Conservation (phyloP, 2,888 invertebrate genomes). For the Hirtodrosophila alboralis region DNA sequence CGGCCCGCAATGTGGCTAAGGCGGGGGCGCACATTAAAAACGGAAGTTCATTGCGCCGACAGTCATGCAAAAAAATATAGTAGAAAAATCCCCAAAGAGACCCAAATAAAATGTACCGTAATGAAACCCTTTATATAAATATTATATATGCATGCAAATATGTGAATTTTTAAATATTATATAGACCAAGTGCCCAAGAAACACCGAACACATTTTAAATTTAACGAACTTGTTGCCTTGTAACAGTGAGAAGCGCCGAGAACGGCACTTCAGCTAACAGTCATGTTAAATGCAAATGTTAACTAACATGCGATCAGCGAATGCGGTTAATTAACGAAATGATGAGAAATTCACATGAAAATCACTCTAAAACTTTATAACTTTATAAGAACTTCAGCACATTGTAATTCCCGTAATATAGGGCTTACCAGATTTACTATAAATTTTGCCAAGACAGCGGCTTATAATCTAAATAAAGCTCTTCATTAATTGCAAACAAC, state of each 20-base stretch:
- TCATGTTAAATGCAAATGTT: conserved; percentile 37
- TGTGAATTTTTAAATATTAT: conserved; percentile 5
- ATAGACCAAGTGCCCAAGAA: conserved; percentile 1
- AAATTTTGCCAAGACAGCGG: background rate
- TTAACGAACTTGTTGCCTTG: conserved; percentile 4
- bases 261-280: conserved; percentile 15
- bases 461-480: background rate
- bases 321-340: conserved; percentile 21
- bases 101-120: background rate
- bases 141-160: background rate
- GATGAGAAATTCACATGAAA: conserved; percentile 28
- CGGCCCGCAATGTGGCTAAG: conserved; percentile 24
- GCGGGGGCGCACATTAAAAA: conserved; percentile 67
- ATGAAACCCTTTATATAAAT: background rate
- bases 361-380: conserved; percentile 12
- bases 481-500: conserved; percentile 9
- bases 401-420: background rate
- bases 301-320: conserved; percentile 44
- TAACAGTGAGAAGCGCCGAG: conserved; percentile 27
- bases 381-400: background rate
- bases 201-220: conserved; percentile 5
- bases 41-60: conserved; percentile 65
- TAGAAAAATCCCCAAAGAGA: conserved; percentile 2
- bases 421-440: too few species aligned
- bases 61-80: conserved; percentile 15